Conservation (phyloP, 2,797 vertebrate genomes). For the Parauchenoglanis ngamensis region DNA sequence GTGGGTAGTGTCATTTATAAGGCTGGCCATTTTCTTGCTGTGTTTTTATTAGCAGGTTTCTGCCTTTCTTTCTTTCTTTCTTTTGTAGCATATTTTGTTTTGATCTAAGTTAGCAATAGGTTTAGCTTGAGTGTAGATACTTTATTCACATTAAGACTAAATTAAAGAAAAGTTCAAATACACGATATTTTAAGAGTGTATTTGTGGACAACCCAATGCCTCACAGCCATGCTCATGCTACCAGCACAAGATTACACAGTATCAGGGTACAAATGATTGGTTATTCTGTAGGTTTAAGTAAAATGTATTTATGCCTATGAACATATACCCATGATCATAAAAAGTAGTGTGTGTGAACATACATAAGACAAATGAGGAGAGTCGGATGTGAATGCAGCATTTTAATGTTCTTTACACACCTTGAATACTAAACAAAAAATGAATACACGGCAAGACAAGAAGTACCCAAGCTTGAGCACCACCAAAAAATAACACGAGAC, state of each 20-base stretch:
- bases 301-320: neutral
- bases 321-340: neutral
- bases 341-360: neutral
- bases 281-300: neutral
- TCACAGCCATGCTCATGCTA: neutral
- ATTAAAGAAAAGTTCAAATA: neutral
- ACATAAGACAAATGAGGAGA: too few species aligned
- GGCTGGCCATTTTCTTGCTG: slow-evolving; percentile 32
- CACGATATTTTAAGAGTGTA: neutral
- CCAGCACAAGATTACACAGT: neutral
- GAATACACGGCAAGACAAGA: too few species aligned
- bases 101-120: slow-evolving; percentile 38
- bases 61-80: too few species aligned
- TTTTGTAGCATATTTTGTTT: neutral
- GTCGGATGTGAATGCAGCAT: too few species aligned
- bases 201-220: neutral
- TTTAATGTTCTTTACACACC: too few species aligned
- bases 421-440: too few species aligned
- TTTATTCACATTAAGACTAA: neutral
- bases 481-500: too few species aligned
- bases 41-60: neutral
- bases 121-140: neutral
- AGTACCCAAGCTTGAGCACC: too few species aligned
- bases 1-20: slow-evolving; percentile 69
- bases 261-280: neutral